phyloP scores from a whole-genome alignment of 2,797 vertebrate genomes.

The Caiman crocodilus region DNA sequence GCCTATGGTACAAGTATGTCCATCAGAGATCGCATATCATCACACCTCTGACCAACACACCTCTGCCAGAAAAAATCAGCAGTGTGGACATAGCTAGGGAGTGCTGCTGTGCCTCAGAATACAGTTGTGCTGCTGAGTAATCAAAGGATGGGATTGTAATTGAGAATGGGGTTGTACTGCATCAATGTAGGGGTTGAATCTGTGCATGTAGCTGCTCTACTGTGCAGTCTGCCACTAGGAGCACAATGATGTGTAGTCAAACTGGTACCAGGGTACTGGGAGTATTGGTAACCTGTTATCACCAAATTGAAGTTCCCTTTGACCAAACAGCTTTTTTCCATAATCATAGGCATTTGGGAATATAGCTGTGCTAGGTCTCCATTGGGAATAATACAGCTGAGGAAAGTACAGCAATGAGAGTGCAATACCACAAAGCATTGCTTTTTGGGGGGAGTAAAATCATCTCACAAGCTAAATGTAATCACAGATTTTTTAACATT shows the following conservation, averaged over 20 bases:
- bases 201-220: not conserved
- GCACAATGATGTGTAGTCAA: not conserved
- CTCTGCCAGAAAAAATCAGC: slow-evolving; percentile 8
- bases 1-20: too few species aligned
- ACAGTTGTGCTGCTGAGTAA: not conserved
- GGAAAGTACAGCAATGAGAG: too few species aligned
- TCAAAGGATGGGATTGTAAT: not conserved
- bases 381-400: too few species aligned
- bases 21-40: too few species aligned
- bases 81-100: not conserved
- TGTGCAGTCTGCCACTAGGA: rapidly evolving
- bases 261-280: not conserved
- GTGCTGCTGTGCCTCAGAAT: too few species aligned
- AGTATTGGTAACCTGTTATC: not conserved
- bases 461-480: too few species aligned
- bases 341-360: not conserved
- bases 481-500: too few species aligned
- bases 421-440: too few species aligned
- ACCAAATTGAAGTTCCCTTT: too few species aligned
- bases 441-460: too few species aligned
- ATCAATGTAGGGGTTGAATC: not conserved
- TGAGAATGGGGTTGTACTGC: not conserved
- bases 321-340: too few species aligned
- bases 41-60: not conserved
- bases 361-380: not conserved